These are phyloP conservation scores for Microcebus lehilahytsara DNA, from an alignment of 2,113 vertebrate species.

Conservation along the genomic window DNA sequence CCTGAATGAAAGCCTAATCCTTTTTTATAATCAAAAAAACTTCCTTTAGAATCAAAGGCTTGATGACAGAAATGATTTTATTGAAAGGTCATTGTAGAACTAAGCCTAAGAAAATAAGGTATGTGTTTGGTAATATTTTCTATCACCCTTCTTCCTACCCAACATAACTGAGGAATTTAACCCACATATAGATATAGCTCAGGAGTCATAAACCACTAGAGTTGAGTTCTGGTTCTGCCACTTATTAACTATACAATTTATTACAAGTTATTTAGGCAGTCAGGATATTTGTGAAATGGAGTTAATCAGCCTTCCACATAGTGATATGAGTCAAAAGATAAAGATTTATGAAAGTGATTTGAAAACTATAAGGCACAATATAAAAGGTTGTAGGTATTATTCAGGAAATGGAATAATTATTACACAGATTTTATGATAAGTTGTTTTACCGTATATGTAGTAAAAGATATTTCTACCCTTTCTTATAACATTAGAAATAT, in stretches of 20 bases:
- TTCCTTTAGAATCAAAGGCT: conserved; percentile 47
- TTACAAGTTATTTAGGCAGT: conserved; percentile 39
- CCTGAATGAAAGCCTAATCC: background rate
- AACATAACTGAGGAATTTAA: background rate
- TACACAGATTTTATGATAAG: conserved; percentile 25
- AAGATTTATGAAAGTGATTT: conserved; percentile 47
- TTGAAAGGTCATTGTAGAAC: background rate
- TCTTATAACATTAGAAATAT: conserved; percentile 9
- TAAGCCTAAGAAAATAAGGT: conserved; percentile 15
- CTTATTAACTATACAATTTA: background rate
- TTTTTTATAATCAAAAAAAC: conserved; percentile 9
- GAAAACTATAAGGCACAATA: conserved; percentile 45
- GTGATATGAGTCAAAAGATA: conserved; percentile 24
- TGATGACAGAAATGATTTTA: conserved; percentile 42
- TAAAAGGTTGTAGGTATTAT: background rate
- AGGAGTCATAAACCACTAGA: background rate
- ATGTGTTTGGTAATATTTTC: background rate
- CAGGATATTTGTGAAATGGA: conserved; percentile 47
- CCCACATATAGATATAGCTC: background rate
- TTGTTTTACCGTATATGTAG: background rate
- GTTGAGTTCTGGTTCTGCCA: background rate
- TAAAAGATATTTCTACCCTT: conserved; percentile 20
- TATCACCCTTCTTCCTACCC: background rate
- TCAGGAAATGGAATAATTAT: conserved; percentile 22
- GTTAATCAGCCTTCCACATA: conserved; percentile 35